These are phyloP conservation scores for Elysia crispata DNA, from an alignment of 2,888 invertebrate species.

Conservation along the genomic window DNA sequence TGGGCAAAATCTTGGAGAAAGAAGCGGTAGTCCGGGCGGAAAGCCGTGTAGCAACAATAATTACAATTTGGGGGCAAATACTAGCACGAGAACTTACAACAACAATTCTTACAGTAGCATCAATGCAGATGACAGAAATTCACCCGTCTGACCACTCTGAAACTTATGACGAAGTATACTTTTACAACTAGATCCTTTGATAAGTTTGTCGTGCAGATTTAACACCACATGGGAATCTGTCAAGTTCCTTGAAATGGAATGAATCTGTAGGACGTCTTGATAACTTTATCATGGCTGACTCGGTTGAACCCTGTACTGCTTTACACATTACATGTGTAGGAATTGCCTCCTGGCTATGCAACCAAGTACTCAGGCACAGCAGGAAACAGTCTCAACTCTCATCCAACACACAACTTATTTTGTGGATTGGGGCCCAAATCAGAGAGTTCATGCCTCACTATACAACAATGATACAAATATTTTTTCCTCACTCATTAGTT, in stretches of 20 bases:
- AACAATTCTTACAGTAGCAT: constrained; percentile 18
- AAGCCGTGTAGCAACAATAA: constrained; percentile 26
- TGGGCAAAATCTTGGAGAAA: neutral
- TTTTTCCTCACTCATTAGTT: no score
- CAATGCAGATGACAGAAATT: constrained; percentile 40
- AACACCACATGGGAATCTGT: neutral
- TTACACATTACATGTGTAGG: no score
- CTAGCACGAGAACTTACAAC: constrained; percentile 27
- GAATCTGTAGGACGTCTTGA: neutral
- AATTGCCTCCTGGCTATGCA: no score
- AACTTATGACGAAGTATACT: no score
- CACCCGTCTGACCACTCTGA: constrained; percentile 26
- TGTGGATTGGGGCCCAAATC: no score
- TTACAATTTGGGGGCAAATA: constrained; percentile 29
- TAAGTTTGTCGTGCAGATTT: neutral
- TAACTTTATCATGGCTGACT: neutral
- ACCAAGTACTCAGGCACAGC: no score
- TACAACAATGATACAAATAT: no score
- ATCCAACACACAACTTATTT: no score
- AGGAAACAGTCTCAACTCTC: no score
- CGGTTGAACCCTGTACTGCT: neutral
- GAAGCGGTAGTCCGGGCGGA: neutral
- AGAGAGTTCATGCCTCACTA: no score
- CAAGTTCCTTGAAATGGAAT: neutral
- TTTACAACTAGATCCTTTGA: neutral